phyloP scores from a whole-genome alignment of 2,888 invertebrate species.

The Serripes groenlandicus region DNA sequence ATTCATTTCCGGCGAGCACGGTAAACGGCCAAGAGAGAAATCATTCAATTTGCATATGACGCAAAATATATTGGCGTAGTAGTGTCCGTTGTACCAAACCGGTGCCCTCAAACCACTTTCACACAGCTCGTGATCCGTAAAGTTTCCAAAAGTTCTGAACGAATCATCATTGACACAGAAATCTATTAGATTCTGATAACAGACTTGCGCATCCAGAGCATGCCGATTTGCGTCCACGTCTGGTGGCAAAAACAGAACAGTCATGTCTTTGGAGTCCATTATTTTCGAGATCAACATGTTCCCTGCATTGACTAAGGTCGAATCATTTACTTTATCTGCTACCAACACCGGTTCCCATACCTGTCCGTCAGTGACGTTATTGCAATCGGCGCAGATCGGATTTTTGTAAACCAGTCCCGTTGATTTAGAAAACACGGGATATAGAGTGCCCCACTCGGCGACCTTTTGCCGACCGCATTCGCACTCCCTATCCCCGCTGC shows the following conservation, averaged over 20 bases:
- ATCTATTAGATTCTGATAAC: neutral
- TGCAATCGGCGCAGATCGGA: neutral
- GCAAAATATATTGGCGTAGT: slow-evolving; percentile 13
- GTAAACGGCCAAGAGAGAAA: too few relatives aligned
- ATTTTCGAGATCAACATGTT: neutral
- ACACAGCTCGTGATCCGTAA: slow-evolving; percentile 3
- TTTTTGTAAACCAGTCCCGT: slow-evolving; percentile 9
- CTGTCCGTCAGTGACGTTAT: neutral
- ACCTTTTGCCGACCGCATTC: slow-evolving; percentile 1
- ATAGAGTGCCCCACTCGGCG: slow-evolving; percentile 12
- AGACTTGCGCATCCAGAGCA: neutral
- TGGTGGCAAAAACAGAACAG: slow-evolving; percentile 6
- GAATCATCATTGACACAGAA: neutral
- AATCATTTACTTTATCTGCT: neutral
- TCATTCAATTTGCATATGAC: neutral
- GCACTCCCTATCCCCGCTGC: neutral
- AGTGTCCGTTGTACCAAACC: neutral
- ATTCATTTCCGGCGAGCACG: too few relatives aligned
- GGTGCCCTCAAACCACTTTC: neutral
- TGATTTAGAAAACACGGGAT: slow-evolving; percentile 1
- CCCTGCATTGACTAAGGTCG: neutral
- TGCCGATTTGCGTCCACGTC: neutral
- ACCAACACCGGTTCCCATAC: neutral
- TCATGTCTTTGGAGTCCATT: neutral
- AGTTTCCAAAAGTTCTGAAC: neutral